Base-by-base conservation (phyloP, 64 coral and sea anemone species). In the Montipora capricornis region DNA sequence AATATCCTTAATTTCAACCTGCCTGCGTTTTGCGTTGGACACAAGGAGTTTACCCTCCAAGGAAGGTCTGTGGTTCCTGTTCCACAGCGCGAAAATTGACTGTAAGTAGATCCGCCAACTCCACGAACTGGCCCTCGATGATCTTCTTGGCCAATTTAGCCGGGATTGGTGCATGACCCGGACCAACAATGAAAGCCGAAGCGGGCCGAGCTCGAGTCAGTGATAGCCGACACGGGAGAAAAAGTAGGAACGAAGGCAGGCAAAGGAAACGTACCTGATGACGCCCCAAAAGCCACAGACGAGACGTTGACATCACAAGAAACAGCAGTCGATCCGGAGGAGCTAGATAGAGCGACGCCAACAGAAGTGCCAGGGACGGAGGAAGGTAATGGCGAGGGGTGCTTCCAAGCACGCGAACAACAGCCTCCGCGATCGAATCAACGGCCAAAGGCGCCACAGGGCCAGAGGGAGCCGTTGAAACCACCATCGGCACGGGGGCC, bases 101-200 rank as follows among this genome's bases (percentile, higher is more conserved):
- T 0, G 87, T 55, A 44, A 89, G n/a, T 47, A 89, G 14, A 19
- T 75, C 48, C 13, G 87, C 52, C 70, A 89, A 20, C 6, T 89
- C 87, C n/a, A 75, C 19, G 14, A 74, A 76, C 73, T 89, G 22
- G 47, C 20, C 58, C 6, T 22, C 19, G 9, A 47, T 16, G 37
- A 87, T 87, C 37, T 73, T 61, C 7, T 13, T 9, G 13, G 66
- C 83, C 44, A 77, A 19, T 58, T 75, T 89, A 2, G 71, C 15
- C 5, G 87, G 70, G 7, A 88, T 53, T 3, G 86, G 86, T 5
- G 86, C 64, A 74, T 74, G 86, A 3, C 86, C 86, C 4, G 69
- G 69, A 29, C 87, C 87, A 20, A 89, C 24, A 3, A 89, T 26
- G 22, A 89, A 89, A 1, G 87, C 87, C 46, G 80, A 44, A 20